A percentile compares a stretch with the other conserved stretches of the same genome.
phyloP scores from a whole-genome alignment of 2,797 vertebrate species.

The Hapalemur alaotrensis region DNA sequence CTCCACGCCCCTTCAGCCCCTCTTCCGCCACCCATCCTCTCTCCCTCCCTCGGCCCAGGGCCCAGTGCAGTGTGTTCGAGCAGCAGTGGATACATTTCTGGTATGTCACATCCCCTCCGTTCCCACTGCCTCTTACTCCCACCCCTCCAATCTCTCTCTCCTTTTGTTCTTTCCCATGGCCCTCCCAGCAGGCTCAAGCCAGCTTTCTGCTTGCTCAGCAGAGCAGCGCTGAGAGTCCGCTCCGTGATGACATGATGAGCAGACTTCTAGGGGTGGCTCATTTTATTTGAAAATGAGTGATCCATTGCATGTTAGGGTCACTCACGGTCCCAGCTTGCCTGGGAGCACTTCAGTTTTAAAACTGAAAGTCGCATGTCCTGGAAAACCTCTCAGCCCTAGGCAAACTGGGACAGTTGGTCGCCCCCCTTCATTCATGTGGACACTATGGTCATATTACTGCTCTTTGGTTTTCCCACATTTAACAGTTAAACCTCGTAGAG shows the following conservation, averaged over 20 bases:
- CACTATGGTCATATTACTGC: not conserved
- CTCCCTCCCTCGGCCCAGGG: not conserved
- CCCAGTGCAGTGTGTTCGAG: not conserved
- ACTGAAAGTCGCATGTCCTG: not conserved
- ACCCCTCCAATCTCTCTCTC: not conserved
- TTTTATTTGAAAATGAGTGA: not conserved
- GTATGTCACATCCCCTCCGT: not conserved
- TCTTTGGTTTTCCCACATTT: not conserved
- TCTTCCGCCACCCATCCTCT: not conserved
- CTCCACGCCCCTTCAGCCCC: not conserved
- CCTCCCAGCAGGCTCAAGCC: not conserved
- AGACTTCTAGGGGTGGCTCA: not conserved
- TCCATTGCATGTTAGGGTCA: not conserved
- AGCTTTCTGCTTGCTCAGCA: not conserved
- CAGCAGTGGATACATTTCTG: constrained; percentile 47
- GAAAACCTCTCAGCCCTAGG: not conserved
- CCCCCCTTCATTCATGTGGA: not conserved
- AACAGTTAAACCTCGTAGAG: not conserved
- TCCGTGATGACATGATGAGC: not conserved
- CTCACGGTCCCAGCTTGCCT: not conserved
- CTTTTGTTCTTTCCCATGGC: not conserved
- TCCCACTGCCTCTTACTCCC: not conserved
- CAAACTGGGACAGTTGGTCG: no score
- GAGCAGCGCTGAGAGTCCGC: not conserved
- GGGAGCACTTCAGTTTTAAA: not conserved